Evolutionary conservation across 2,113 vertebrate species (phyloP).

Genomic region (Psittacula cyanocephala): DNA sequence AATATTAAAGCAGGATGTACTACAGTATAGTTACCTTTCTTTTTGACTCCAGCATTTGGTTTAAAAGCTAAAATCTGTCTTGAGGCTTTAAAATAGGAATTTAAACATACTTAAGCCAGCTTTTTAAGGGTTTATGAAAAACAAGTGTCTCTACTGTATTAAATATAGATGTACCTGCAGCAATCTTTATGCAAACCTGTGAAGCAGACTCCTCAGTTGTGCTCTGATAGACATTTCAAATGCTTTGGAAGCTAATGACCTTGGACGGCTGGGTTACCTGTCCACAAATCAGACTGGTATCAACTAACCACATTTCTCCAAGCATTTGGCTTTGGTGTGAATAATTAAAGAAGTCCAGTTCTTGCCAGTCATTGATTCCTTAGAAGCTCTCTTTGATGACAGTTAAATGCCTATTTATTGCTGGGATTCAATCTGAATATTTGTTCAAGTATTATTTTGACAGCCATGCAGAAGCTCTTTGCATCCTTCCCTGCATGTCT

Average conservation of each 20-base stretch:
- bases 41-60: not conserved
- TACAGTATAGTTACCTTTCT: not conserved
- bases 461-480: not conserved
- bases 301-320: not conserved
- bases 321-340: not conserved
- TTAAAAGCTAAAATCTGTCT: not conserved
- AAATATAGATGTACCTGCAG: not conserved
- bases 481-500: not conserved
- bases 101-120: not conserved
- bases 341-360: not conserved
- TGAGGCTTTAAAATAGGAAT: not conserved
- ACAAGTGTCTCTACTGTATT: not conserved
- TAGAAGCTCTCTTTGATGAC: not conserved
- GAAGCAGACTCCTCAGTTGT: not conserved
- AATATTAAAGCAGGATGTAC: not conserved
- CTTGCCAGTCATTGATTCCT: not conserved
- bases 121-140: constrained; percentile 9
- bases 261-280: not conserved
- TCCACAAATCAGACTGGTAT: not conserved
- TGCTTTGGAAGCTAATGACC: not conserved
- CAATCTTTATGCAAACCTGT: not conserved
- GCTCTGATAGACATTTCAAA: not conserved
- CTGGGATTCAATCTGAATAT: not conserved
- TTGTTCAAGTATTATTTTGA: not conserved
- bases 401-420: not conserved